phyloP scores from a whole-genome alignment of 2,888 invertebrate species.

The Myathropa florea region DNA sequence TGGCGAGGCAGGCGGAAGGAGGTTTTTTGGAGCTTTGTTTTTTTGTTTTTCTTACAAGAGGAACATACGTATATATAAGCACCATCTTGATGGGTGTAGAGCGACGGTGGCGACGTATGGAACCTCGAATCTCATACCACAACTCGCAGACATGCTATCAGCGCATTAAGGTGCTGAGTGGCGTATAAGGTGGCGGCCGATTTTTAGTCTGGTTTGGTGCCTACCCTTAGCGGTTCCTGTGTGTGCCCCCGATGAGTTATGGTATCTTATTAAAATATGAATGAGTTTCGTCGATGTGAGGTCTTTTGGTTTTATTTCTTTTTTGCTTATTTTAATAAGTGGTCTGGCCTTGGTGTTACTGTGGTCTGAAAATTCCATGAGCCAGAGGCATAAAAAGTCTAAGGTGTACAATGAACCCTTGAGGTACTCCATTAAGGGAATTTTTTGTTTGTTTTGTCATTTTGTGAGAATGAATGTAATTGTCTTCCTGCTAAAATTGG shows the following conservation, averaged over 20 bases:
- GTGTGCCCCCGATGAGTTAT: constrained; percentile 57
- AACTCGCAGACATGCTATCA: constrained; percentile 64
- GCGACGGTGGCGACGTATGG: background rate
- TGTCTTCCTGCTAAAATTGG: constrained; percentile 19
- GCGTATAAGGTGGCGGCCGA: constrained; percentile 39
- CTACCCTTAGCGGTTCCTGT: constrained; percentile 18
- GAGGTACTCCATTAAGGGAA: constrained; percentile 10
- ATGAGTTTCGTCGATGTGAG: constrained; percentile 39
- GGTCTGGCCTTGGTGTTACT: constrained; percentile 27
- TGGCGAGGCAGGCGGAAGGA: constrained; percentile 7
- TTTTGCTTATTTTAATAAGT: constrained; percentile 17
- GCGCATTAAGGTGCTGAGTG: constrained; percentile 54
- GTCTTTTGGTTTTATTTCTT: background rate
- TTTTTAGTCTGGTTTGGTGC: background rate
- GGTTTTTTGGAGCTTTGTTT: constrained; percentile 28
- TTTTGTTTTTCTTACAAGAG: constrained; percentile 16
- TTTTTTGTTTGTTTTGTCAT: background rate
- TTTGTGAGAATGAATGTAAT: constrained; percentile 13
- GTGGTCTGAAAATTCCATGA: constrained; percentile 5
- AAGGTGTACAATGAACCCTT: constrained; percentile 46
- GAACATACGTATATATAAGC: constrained; percentile 39
- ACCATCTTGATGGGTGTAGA: background rate
- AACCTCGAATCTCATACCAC: constrained; percentile 57
- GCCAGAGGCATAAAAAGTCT: background rate
- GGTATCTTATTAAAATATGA: constrained; percentile 48